Percentiles rank a stretch among this genome's conserved stretches.
These are phyloP conservation scores for Zenarchopterus dispar DNA, from an alignment of 2,797 vertebrate species.

Conservation along the genomic window DNA sequence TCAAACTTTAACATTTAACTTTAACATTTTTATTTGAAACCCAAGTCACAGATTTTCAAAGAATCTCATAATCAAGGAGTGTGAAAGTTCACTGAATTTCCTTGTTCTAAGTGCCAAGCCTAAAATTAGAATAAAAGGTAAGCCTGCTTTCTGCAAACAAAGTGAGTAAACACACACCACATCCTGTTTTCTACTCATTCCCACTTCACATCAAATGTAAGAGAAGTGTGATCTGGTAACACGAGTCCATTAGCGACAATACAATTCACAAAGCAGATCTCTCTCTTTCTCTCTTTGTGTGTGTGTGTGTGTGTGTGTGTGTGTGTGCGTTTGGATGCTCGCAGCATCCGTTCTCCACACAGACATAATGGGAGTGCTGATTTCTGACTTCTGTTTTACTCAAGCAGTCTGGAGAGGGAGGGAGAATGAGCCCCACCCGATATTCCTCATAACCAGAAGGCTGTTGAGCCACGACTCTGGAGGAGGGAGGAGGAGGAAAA, in stretches of 20 bases:
- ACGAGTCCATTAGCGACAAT: constrained; percentile 30
- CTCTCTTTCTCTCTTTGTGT: no score
- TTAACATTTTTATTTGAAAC: no score
- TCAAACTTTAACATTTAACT: no score
- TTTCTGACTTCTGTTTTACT: constrained; percentile 29
- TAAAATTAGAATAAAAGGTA: neutral
- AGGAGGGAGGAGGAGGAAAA: neutral
- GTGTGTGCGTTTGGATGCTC: neutral
- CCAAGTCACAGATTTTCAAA: no score
- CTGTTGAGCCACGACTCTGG: constrained; percentile 20
- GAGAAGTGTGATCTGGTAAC: constrained; percentile 50
- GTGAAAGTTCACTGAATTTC: neutral
- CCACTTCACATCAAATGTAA: constrained; percentile 4
- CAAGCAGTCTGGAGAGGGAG: constrained; percentile 9
- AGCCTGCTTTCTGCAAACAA: neutral
- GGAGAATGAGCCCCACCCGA: constrained; percentile 67
- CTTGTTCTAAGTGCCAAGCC: neutral
- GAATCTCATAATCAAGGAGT: no score
- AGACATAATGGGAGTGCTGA: constrained; percentile 14
- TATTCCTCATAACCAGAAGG: constrained; percentile 31
- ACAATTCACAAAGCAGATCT: constrained; percentile 8
- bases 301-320: constrained; percentile 15
- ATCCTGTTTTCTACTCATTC: neutral
- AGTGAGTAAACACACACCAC: neutral
- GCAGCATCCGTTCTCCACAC: neutral